Conservation (phyloP, 2,888 invertebrate genomes). For the Listrodromus nycthemerus region DNA sequence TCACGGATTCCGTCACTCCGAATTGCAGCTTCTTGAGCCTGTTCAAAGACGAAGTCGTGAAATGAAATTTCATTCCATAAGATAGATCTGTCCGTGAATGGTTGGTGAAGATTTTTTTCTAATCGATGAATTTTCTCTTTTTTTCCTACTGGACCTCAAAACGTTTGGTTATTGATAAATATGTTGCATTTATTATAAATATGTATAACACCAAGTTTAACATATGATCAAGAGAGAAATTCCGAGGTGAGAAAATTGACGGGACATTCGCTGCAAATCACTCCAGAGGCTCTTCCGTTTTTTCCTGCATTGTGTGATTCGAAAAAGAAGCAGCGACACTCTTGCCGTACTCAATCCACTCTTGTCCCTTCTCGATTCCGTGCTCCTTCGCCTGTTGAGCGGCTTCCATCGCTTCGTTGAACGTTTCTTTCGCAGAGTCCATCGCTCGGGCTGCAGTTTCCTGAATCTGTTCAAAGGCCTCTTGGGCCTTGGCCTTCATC, state of each 20-base stretch:
- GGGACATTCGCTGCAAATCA: not conserved
- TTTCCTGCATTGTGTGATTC: conserved; percentile 25
- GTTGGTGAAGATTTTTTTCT: no score
- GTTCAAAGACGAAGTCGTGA: not conserved
- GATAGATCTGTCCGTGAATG: no score
- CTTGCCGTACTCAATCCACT: conserved; percentile 59
- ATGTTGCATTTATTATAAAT: not conserved
- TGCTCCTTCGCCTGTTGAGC: conserved; percentile 64
- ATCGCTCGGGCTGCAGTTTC: conserved; percentile 62
- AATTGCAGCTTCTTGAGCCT: conserved; percentile 59
- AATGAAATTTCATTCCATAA: not conserved
- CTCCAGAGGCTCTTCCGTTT: not conserved
- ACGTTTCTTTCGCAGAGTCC: conserved; percentile 57
- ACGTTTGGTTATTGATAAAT: no score
- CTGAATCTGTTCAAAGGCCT: conserved; percentile 50
- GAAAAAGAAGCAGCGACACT: conserved; percentile 30
- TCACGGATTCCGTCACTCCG: conserved; percentile 61
- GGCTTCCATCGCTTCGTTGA: conserved; percentile 60
- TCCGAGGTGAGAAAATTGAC: not conserved
- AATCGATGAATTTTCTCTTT: no score
- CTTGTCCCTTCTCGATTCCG: conserved; percentile 56
- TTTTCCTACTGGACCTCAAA: no score
- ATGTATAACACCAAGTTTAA: not conserved
- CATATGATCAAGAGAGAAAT: not conserved
- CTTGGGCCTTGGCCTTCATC: conserved; percentile 50